These are phyloP conservation scores for Pelobates fuscus DNA, from an alignment of 2,113 vertebrate species.

Conservation along the genomic window DNA sequence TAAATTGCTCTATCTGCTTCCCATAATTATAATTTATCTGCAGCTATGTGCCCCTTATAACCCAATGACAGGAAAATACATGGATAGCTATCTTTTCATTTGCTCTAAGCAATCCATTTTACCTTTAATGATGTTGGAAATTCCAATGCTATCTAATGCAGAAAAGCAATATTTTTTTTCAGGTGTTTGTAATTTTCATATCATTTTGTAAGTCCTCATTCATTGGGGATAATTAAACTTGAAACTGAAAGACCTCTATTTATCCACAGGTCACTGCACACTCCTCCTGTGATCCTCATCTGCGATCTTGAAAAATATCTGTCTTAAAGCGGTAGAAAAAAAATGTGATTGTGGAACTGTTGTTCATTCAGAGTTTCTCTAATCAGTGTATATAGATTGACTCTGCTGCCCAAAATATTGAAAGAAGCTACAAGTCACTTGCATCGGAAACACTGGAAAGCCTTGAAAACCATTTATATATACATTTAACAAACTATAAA, in stretches of 20 bases:
- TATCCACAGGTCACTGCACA: slow-evolving; percentile 47
- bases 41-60: slow-evolving; percentile 27
- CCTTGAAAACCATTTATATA: slow-evolving; percentile 52
- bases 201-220: slow-evolving; percentile 32
- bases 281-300: slow-evolving; percentile 50
- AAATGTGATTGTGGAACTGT: slow-evolving; percentile 46
- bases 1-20: slow-evolving; percentile 34
- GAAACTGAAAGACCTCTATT: slow-evolving; percentile 50
- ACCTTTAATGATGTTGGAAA: slow-evolving; percentile 33
- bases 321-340: slow-evolving; percentile 49
- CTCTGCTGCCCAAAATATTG: background rate
- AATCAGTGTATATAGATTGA: slow-evolving; percentile 42
- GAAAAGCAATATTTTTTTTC: slow-evolving; percentile 32
- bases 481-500: slow-evolving; percentile 44
- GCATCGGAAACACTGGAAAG: slow-evolving; percentile 28
- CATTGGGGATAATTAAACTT: slow-evolving; percentile 47
- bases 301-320: slow-evolving; percentile 49
- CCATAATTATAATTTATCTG: slow-evolving; percentile 44
- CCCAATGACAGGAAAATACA: slow-evolving; percentile 34
- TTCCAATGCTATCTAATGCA: slow-evolving; percentile 23
- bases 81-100: slow-evolving; percentile 44
- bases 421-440: slow-evolving; percentile 37
- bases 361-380: slow-evolving; percentile 42
- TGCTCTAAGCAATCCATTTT: slow-evolving; percentile 37
- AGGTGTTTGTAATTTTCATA: slow-evolving; percentile 47